These are phyloP conservation scores for Gavialis gangeticus DNA, from an alignment of 2,113 vertebrate genomes.

Conservation along the genomic window DNA sequence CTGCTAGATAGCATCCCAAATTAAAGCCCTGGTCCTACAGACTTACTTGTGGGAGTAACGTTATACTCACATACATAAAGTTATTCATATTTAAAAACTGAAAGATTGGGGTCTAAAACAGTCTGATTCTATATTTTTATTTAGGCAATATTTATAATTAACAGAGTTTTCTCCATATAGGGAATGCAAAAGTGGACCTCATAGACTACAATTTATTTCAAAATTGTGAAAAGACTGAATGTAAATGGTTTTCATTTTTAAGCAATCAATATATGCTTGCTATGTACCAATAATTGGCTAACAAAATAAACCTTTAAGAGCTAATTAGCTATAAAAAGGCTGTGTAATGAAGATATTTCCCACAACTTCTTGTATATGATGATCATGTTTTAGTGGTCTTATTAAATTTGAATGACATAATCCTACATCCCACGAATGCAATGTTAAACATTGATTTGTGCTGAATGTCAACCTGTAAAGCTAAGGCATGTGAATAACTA, in stretches of 20 bases:
- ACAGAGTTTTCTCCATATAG: not conserved
- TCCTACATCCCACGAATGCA: not conserved
- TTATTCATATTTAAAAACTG: not conserved
- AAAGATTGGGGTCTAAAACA: not conserved
- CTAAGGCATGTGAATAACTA: not conserved
- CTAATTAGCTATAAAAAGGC: not conserved
- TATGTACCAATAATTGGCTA: not conserved
- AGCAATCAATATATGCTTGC: not conserved
- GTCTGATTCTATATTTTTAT: not conserved
- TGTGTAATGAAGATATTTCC: not conserved
- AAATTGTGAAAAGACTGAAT: not conserved
- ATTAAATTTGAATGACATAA: not conserved
- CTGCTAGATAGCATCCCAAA: not conserved
- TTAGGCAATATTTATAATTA: not conserved
- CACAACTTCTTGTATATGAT: not conserved
- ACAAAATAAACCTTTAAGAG: not conserved
- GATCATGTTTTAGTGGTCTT: not conserved
- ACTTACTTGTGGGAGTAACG: not conserved
- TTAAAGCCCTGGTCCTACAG: not conserved
- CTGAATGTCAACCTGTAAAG: not conserved
- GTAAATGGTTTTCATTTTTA: not conserved
- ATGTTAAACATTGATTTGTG: not conserved
- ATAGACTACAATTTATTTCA: not conserved
- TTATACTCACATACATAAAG: not conserved
- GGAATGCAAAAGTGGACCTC: not conserved